These are phyloP conservation scores for Lepisosteus oculatus DNA, from an alignment of 2,113 vertebrate genomes.

Conservation along the genomic window DNA sequence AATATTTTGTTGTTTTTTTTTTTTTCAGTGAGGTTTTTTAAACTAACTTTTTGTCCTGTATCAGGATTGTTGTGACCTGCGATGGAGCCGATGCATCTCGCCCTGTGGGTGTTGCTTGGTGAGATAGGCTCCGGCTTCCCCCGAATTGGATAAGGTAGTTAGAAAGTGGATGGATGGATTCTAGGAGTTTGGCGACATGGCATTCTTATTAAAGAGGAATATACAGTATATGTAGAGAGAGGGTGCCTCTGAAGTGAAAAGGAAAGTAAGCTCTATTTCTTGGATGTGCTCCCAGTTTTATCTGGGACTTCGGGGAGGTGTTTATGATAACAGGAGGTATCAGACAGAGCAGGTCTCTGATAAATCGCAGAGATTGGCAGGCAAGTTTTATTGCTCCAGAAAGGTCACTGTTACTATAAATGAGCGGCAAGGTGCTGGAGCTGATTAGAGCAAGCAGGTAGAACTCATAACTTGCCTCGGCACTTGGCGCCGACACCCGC, in stretches of 20 bases:
- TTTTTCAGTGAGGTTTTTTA: too few species aligned
- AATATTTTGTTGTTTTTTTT: too few species aligned
- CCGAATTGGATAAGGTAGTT: too few species aligned
- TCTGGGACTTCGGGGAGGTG: slow-evolving; percentile 2
- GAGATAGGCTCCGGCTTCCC: too few species aligned
- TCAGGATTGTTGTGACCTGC: too few species aligned
- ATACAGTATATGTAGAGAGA: neutral
- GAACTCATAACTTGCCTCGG: slow-evolving; percentile 11
- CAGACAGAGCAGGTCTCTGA: neutral
- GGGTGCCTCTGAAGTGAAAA: slow-evolving; percentile 1
- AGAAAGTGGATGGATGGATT: too few species aligned
- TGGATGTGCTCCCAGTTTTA: neutral
- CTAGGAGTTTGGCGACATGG: neutral
- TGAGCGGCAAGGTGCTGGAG: slow-evolving; percentile 1
- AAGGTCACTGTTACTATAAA: slow-evolving; percentile 16
- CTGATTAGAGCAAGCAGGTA: slow-evolving; percentile 12
- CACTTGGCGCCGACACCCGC: neutral
- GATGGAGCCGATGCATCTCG: too few species aligned
- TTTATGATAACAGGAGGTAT: neutral
- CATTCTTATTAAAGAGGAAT: slow-evolving; percentile 3
- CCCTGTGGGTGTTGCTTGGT: too few species aligned
- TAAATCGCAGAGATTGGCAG: slow-evolving; percentile 14
- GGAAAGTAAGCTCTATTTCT: neutral
- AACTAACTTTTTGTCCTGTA: too few species aligned
- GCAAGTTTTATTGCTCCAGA: neutral